These are phyloP conservation scores for Panzeria rudis DNA, from an alignment of 2,888 invertebrate species.

Conservation along the genomic window DNA sequence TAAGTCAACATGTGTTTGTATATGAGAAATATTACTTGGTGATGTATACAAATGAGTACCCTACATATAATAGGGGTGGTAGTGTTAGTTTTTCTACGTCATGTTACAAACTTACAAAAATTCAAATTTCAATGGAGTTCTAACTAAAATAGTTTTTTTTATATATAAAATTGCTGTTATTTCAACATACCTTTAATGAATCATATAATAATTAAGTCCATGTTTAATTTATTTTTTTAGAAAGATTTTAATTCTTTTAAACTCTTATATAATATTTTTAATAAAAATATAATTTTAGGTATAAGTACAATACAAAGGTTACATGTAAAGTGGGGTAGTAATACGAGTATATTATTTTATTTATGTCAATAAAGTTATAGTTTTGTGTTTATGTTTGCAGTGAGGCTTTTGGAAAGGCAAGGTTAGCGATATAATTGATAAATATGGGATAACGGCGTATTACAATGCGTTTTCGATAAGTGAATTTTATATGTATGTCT, in stretches of 20 bases:
- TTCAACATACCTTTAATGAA: too few species aligned
- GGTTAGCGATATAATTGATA: neutral
- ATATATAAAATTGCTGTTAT: too few species aligned
- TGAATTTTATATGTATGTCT: neutral
- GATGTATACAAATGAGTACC: too few species aligned
- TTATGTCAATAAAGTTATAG: too few species aligned
- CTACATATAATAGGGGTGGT: too few species aligned
- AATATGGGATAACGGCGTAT: neutral
- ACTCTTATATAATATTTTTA: constrained; percentile 11
- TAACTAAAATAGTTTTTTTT: too few species aligned
- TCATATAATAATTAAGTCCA: too few species aligned
- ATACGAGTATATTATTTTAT: neutral
- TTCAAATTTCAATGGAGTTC: too few species aligned
- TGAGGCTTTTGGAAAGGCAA: constrained; percentile 18
- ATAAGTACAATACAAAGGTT: constrained; percentile 39
- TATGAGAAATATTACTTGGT: too few species aligned
- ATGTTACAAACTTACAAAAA: too few species aligned
- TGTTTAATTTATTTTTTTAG: constrained; percentile 7
- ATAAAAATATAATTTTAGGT: constrained; percentile 44
- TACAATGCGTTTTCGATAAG: neutral
- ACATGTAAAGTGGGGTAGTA: neutral
- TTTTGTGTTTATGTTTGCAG: constrained; percentile 1
- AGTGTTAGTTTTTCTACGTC: too few species aligned
- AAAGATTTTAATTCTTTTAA: neutral
- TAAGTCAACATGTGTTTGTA: too few species aligned